Evolutionary conservation across 2,888 invertebrate genomes (phyloP).

Genomic region (Vesta saturnalis): DNA sequence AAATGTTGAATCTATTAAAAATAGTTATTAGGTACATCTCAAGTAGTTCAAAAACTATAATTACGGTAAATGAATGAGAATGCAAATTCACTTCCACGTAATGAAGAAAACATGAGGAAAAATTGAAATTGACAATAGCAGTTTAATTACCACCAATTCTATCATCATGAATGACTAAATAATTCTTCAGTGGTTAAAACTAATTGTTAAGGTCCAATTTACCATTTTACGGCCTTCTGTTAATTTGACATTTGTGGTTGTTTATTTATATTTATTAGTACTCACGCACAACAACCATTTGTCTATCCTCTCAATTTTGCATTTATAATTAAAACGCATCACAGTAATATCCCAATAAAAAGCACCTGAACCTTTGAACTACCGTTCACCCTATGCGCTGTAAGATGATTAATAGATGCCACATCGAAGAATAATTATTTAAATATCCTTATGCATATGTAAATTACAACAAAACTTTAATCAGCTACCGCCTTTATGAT

Average conservation of each 20-base stretch:
- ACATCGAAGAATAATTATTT: constrained; percentile 5
- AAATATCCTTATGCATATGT: constrained; percentile 8
- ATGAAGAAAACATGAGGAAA: no score
- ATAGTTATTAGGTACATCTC: no score
- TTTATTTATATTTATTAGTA: constrained; percentile 20
- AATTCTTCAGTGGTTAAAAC: constrained; percentile 9
- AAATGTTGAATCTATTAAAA: no score
- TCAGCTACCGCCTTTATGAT: no score
- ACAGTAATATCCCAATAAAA: neutral
- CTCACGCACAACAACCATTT: constrained; percentile 5
- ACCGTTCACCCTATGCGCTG: neutral
- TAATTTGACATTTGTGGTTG: constrained; percentile 21
- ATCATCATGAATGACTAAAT: constrained; percentile 5
- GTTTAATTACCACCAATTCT: neutral
- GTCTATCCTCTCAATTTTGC: constrained; percentile 11
- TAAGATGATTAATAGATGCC: neutral
- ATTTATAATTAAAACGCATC: constrained; percentile 7
- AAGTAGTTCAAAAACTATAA: no score
- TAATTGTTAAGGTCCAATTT: constrained; percentile 12
- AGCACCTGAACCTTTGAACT: neutral
- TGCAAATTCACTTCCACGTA: no score
- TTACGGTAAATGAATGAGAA: no score
- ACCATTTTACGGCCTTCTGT: constrained; percentile 11
- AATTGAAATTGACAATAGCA: neutral
- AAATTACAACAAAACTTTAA: no score